These are phyloP conservation scores for Antheraea pernyi DNA, from an alignment of 1,140 invertebrate species.

Conservation along the genomic window DNA sequence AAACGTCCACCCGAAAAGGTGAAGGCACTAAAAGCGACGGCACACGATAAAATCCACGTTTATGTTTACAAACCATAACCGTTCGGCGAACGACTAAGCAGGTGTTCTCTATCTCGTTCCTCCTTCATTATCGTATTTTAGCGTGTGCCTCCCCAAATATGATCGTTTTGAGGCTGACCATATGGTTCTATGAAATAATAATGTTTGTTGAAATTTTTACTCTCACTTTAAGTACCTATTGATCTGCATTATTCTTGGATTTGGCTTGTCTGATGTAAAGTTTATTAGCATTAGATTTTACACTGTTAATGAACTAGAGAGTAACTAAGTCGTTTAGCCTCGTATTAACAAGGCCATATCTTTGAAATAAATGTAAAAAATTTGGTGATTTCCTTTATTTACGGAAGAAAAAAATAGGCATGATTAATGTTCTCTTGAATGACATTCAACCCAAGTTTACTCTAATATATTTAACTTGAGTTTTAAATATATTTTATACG, in stretches of 20 bases:
- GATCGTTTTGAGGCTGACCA: not conserved
- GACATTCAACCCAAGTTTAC: too few relatives aligned
- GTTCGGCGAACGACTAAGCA: not conserved
- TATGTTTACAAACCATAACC: constrained; percentile 11
- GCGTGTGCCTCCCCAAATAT: not conserved
- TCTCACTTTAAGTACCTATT: not conserved
- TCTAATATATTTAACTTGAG: too few relatives aligned
- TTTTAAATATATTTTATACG: too few relatives aligned
- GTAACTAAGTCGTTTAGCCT: too few relatives aligned
- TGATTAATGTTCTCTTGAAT: too few relatives aligned
- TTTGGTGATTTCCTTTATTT: too few relatives aligned
- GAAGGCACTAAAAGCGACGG: constrained; percentile 6
- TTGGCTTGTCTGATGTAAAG: not conserved
- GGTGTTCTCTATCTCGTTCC: constrained; percentile 9
- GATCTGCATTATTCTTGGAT: not conserved
- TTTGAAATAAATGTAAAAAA: too few relatives aligned
- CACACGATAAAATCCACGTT: not conserved
- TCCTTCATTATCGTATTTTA: constrained; percentile 9
- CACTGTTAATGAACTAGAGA: too few relatives aligned
- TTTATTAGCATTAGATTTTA: too few relatives aligned
- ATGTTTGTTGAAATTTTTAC: not conserved
- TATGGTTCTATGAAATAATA: not conserved
- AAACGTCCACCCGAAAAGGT: not conserved
- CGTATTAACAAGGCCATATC: too few relatives aligned
- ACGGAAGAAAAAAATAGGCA: too few relatives aligned